Evolutionary conservation across 2,797 vertebrate genomes (phyloP), one percentile per base, ranked within the genome.

Genomic region (Anas flavirostris): DNA sequence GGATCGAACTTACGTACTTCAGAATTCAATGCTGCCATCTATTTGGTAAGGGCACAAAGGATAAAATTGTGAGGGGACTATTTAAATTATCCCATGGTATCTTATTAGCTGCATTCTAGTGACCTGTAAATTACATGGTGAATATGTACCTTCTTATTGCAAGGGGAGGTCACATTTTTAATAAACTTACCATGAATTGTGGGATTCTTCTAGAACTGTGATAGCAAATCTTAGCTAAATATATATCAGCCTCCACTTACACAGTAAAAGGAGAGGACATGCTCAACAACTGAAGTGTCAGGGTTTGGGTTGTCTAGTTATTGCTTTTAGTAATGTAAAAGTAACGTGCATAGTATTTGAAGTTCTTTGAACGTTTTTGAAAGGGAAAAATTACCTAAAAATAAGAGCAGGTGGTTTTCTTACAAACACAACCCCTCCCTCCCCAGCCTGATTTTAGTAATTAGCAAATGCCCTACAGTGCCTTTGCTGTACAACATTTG

Each of bases 1-100:
- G 99, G 99, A 99, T 97, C 99, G 99, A 97, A 99, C 99, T 88
- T 99, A 99, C 1, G 99, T 99, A 97, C 99, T 99, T 98, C 99
- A 99, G 97, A 99, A 99, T 98, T 99, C 99, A 97, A 99, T 99
- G 99, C 98, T 99, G 96, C 99, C 99, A 85, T 99, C 99, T 64
- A 99, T 99, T 98, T 99, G 99, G 99, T 99, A 98, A 98, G 98
- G 97, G 88, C 90, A 64, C 28, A 66, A 94, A 92, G 72, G 94
- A 78, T 75, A 58, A 55, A 89, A 67, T 69, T 35, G 50, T 64
- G 76, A 10, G 63, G 41, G 39, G 4, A 0, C 58, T 33, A 41
- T 74, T 76, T 84, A 52, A 88, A 77, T 46, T 95, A n/a, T 28
- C 18, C 5, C 72, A 37, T 79, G 1, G n/a, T 55, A 22, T 37